Percentiles rank a stretch among this genome's conserved stretches.
These are phyloP conservation scores for Myotis myotis DNA, from an alignment of 2,797 vertebrate genomes.

Conservation along the genomic window DNA sequence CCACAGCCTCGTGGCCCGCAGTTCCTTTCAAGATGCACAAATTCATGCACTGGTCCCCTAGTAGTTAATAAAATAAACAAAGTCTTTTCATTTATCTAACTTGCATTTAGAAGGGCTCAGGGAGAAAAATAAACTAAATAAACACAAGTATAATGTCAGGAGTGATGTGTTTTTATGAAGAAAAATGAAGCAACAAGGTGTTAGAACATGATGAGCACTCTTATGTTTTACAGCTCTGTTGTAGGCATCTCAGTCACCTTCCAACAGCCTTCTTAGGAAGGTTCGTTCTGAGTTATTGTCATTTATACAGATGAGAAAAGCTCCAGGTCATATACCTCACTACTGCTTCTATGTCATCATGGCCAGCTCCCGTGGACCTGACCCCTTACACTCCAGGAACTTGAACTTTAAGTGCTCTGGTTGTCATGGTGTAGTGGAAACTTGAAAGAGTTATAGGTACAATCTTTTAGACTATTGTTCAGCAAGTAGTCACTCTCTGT, in stretches of 20 bases:
- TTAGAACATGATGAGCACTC: not conserved
- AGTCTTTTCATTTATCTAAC: not conserved
- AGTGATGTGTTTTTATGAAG: constrained; percentile 11
- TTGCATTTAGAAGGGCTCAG: not conserved
- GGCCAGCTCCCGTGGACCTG: not conserved
- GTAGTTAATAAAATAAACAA: not conserved
- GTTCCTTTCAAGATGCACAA: too few species aligned
- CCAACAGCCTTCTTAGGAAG: not conserved
- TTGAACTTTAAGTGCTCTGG: not conserved
- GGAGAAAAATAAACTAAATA: not conserved
- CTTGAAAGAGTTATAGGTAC: not conserved
- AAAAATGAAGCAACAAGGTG: not conserved
- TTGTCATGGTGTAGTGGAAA: not conserved
- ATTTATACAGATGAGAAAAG: not conserved
- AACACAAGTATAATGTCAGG: not conserved
- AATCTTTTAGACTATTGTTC: not conserved
- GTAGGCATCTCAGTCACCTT: not conserved
- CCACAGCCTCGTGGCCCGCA: accelerated
- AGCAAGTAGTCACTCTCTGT: not conserved
- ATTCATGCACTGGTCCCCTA: too few species aligned
- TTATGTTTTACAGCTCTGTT: not conserved
- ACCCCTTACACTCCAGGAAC: not conserved
- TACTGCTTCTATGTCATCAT: not conserved
- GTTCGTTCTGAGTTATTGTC: not conserved
- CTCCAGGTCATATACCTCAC: not conserved